A percentile compares a stretch with the other conserved stretches of the same genome.
These are phyloP conservation scores for Callospermophilus lateralis DNA, from an alignment of 2,113 vertebrate genomes.

Conservation along the genomic window DNA sequence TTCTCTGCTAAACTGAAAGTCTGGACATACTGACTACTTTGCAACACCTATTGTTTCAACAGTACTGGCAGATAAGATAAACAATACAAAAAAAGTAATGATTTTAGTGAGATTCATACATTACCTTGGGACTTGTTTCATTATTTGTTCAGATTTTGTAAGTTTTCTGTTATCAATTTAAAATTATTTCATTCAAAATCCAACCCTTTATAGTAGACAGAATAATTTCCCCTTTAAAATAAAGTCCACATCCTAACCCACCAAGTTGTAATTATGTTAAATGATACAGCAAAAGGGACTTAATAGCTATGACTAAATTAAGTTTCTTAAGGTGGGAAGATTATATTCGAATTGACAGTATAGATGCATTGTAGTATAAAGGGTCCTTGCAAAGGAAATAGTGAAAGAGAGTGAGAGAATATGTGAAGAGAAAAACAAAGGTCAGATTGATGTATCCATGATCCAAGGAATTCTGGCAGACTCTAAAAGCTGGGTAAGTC, in stretches of 20 bases:
- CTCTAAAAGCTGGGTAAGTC: too few species aligned
- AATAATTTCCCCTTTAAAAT: neutral
- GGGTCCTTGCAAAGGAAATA: too few species aligned
- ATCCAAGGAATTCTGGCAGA: too few species aligned
- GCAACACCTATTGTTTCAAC: neutral
- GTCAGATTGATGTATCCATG: too few species aligned
- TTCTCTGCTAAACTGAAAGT: neutral
- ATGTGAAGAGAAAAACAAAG: too few species aligned
- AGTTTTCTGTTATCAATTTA: neutral
- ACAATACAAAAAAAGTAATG: neutral
- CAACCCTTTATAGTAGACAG: neutral
- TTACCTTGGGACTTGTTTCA: neutral
- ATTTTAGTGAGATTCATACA: too few species aligned
- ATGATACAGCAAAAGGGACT: neutral
- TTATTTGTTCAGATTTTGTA: neutral
- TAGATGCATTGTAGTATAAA: too few species aligned
- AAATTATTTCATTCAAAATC: conserved; percentile 1
- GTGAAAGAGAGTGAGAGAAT: too few species aligned
- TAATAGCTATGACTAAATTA: neutral
- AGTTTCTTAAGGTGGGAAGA: neutral
- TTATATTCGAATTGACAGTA: neutral
- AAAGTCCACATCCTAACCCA: neutral
- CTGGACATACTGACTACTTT: neutral
- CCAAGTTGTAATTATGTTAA: neutral
- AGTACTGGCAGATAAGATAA: neutral